A percentile compares a stretch with the other conserved stretches of the same genome.
Evolutionary conservation across 2,797 vertebrate species (phyloP).

Genomic region (Ambastaia sidthimunki): DNA sequence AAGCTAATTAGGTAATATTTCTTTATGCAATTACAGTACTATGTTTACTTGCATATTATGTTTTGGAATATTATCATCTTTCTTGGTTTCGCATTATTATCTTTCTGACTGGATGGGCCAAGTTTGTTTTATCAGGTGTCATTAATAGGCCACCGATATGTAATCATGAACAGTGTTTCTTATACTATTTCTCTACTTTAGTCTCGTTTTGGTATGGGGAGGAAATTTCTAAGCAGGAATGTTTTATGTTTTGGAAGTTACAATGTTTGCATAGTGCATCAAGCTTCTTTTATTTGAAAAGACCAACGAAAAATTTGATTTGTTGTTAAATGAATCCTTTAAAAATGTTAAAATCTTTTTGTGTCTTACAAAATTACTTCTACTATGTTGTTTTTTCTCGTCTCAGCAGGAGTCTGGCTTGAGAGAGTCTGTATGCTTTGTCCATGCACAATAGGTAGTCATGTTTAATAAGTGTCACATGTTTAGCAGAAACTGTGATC

Average conservation of each 20-base stretch:
- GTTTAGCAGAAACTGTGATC: slow-evolving; percentile 10
- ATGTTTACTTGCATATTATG: no score
- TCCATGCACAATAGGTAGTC: slow-evolving; percentile 29
- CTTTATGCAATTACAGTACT: no score
- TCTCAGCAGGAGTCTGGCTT: slow-evolving; percentile 4
- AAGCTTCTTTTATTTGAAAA: slow-evolving; percentile 4
- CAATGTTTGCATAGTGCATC: not conserved
- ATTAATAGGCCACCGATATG: not conserved
- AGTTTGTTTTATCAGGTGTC: no score
- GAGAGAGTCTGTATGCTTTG: not conserved
- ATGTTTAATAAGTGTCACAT: slow-evolving; percentile 34
- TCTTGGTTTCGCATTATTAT: no score
- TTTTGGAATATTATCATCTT: no score
- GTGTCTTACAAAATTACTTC: slow-evolving; percentile 13
- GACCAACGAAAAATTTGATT: slow-evolving; percentile 6
- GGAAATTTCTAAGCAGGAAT: not conserved
- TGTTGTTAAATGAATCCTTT: not conserved
- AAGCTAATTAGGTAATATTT: not conserved
- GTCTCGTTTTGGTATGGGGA: not conserved
- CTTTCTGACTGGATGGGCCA: no score
- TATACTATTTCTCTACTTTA: not conserved
- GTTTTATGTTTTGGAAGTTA: not conserved
- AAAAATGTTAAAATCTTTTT: not conserved
- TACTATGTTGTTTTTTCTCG: not conserved
- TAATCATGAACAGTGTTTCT: not conserved